Percentiles rank a stretch among this genome's conserved stretches.
Evolutionary conservation across 2,113 vertebrate species (phyloP).

Genomic region (Andinoacara biseriatus): DNA sequence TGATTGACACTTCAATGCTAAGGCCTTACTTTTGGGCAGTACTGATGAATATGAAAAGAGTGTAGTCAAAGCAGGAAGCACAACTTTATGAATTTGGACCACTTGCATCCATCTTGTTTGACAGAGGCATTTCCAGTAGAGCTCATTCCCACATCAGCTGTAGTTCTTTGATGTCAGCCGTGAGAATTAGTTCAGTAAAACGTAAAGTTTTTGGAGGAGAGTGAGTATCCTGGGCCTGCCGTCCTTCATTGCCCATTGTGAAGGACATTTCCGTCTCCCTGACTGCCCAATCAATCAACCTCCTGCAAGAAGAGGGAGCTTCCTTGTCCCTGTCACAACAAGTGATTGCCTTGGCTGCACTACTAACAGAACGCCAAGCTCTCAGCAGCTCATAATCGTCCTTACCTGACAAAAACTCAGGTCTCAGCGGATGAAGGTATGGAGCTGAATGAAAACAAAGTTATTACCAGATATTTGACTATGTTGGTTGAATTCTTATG

Average conservation of each 20-base stretch:
- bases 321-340: conserved; percentile 75
- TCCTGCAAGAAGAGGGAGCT: conserved; percentile 65
- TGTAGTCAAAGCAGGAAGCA: conserved; percentile 21
- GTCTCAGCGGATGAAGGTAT: conserved; percentile 34
- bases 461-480: not conserved
- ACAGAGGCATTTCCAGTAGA: conserved; percentile 61
- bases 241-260: conserved; percentile 68
- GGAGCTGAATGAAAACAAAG: conserved; percentile 42
- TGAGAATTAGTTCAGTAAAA: conserved; percentile 62
- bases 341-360: conserved; percentile 70
- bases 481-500: conserved; percentile 3
- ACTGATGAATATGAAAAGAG: conserved; percentile 36
- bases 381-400: conserved; percentile 65
- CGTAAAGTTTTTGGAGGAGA: conserved; percentile 53
- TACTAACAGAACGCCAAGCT: conserved; percentile 53
- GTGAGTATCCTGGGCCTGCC: conserved; percentile 20
- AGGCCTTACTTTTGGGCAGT: conserved; percentile 22
- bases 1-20: conserved; percentile 18
- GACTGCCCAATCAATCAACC: conserved; percentile 80
- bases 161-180: conserved; percentile 55
- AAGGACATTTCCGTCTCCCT: conserved; percentile 72
- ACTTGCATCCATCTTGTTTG: conserved; percentile 49
- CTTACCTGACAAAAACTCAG: conserved; percentile 50
- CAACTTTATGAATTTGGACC: conserved; percentile 49
- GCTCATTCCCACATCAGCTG: conserved; percentile 44